Evolutionary conservation across 1,140 invertebrate genomes (phyloP), one percentile per base, ranked within the genome.

Genomic region (Babylonia areolata): DNA sequence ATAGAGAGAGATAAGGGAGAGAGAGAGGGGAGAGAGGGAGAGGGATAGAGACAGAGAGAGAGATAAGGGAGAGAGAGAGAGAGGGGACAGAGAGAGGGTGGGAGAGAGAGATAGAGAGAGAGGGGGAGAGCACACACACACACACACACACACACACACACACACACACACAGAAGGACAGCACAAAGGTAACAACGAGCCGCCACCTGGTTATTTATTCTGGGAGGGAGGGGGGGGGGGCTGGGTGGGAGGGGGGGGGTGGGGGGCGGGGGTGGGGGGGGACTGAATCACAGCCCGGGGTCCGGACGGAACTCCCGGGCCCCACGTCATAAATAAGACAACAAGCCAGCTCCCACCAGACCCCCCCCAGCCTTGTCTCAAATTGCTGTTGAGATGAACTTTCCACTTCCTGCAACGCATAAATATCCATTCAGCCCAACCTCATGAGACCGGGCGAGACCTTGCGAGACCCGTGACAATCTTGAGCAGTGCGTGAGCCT

Each of bases 251-350:
- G n/a, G n/a, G n/a, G n/a, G n/a, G n/a, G n/a, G n/a, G n/a, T n/a
- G n/a, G n/a, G n/a, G n/a, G n/a, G n/a, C n/a, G n/a, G n/a, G n/a
- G n/a, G n/a, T n/a, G n/a, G n/a, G n/a, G n/a, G n/a, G n/a, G n/a
- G n/a, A n/a, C n/a, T n/a, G n/a, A 51, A 51, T 51, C 46, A 51
- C 46, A 51, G 20, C 46, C 20, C 46, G 46, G 6, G 46, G 46
- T 51, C 46, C 46, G 20, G 46, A 51, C 6, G 20, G 46, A 11
- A 11, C 46, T 51, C 58, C 28, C 58, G 17, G 58, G 58, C 2
- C 58, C 58, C 58, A 64, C 28, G 58, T 64, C 58, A 64, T 64
- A 64, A 64, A 64, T 64, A 64, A 64, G 58, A 64, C 58, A 64
- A 64, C 15, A 64, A 64, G 58, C 58, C 58, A 64, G 23, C 20